Percentiles rank a stretch among this genome's conserved stretches.
Evolutionary conservation across 2,113 vertebrate genomes (phyloP).

Genomic region (Spea bombifrons): DNA sequence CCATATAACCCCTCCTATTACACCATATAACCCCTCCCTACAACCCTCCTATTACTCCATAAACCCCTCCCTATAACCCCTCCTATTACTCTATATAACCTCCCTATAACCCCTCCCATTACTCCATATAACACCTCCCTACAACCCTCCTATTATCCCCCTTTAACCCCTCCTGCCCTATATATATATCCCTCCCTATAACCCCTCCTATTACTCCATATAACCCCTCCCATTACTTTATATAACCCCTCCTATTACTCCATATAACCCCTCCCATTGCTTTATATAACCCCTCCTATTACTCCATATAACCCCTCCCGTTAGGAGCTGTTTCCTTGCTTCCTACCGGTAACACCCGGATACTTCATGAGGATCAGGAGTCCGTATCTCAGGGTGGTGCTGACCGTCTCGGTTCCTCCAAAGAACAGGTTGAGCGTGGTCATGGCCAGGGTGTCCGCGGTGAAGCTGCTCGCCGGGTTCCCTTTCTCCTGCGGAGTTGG

Average conservation of each 20-base stretch:
- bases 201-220: not conserved
- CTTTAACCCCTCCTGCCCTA: not conserved
- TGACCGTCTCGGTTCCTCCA: constrained; percentile 72
- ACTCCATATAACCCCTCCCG: no score
- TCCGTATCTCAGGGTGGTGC: constrained; percentile 67
- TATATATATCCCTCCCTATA: not conserved
- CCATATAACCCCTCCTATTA: no score
- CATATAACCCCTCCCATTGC: not conserved
- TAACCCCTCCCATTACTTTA: not conserved
- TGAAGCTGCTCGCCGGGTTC: constrained; percentile 62
- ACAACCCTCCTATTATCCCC: no score
- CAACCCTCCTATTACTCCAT: no score
- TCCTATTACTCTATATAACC: no score
- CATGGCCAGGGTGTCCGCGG: constrained; percentile 60
- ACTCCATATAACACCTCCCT: not conserved
- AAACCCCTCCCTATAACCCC: no score
- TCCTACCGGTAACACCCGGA: constrained; percentile 66
- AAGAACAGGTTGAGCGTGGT: constrained; percentile 68
- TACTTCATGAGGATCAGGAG: constrained; percentile 69
- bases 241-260: not conserved
- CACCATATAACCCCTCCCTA: no score
- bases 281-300: no score
- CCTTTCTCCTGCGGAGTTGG: constrained; percentile 61
- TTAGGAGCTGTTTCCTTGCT: no score
- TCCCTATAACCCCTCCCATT: not conserved